A percentile compares a stretch with the other conserved stretches of the same genome.
Conservation (phyloP, 1,140 invertebrate species). For the Penaeus vannamei region DNA sequence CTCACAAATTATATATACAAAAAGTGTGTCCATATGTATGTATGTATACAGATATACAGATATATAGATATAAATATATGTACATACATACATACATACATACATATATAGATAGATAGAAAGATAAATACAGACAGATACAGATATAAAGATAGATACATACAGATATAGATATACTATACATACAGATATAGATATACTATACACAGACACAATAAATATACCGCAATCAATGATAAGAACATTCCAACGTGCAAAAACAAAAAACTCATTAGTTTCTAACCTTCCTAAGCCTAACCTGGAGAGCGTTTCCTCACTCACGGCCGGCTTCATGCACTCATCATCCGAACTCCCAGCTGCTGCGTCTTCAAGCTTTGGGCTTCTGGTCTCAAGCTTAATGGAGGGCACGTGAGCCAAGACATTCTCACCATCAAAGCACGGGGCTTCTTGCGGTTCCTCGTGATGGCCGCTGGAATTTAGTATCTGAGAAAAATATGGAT, state of each 20-base stretch:
- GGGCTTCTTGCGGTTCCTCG: slow-evolving; percentile 49
- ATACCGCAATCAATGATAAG: too few species aligned
- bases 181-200: too few species aligned
- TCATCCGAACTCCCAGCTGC: slow-evolving; percentile 48
- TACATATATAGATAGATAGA: too few species aligned
- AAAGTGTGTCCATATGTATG: too few species aligned
- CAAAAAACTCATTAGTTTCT: not conserved
- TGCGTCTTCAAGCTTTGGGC: slow-evolving; percentile 37
- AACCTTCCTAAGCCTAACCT: slow-evolving; percentile 34
- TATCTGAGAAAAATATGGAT: slow-evolving; percentile 30
- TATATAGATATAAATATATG: too few species aligned
- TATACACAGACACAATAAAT: too few species aligned
- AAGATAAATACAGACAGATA: too few species aligned
- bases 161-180: too few species aligned
- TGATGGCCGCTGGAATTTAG: slow-evolving; percentile 32
- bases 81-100: too few species aligned
- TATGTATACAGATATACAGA: too few species aligned
- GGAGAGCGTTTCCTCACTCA: slow-evolving; percentile 59
- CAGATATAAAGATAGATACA: too few species aligned
- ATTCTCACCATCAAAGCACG: slow-evolving; percentile 58
- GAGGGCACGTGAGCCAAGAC: slow-evolving; percentile 65
- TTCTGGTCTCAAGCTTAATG: slow-evolving; percentile 57
- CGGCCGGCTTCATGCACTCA: slow-evolving; percentile 46
- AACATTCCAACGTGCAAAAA: slow-evolving; percentile 9
- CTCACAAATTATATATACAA: too few species aligned